phyloP scores from a whole-genome alignment of 2,113 vertebrate species.

The Sturnira hondurensis region DNA sequence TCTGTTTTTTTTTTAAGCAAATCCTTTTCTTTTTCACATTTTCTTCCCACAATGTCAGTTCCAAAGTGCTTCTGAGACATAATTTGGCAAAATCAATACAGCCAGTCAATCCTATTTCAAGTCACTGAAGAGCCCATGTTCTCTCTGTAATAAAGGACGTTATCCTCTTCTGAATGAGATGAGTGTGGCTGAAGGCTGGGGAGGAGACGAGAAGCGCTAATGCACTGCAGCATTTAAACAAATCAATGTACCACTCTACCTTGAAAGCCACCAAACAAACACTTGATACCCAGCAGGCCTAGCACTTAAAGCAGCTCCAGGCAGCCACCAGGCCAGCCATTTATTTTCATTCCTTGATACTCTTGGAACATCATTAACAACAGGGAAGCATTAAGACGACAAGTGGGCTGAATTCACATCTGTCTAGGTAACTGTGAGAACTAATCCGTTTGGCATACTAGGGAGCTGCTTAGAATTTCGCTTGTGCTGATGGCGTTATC shows the following conservation, averaged over 20 bases:
- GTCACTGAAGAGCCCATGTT: constrained; percentile 61
- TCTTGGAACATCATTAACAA: constrained; percentile 74
- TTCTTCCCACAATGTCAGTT: neutral
- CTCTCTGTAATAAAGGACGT: constrained; percentile 51
- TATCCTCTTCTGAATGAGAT: constrained; percentile 60
- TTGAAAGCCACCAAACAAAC: constrained; percentile 58
- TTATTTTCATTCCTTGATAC: constrained; percentile 74
- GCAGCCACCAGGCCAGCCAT: constrained; percentile 53
- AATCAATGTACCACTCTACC: constrained; percentile 66
- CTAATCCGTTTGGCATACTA: constrained; percentile 65
- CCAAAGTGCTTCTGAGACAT: constrained; percentile 46
- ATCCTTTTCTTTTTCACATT: neutral
- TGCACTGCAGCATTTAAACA: constrained; percentile 68
- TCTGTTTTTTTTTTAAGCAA: accelerated
- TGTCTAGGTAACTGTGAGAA: constrained; percentile 60
- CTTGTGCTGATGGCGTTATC: constrained; percentile 40
- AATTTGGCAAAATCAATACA: constrained; percentile 62
- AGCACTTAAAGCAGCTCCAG: constrained; percentile 59
- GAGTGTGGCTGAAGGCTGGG: constrained; percentile 52
- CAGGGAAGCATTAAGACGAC: constrained; percentile 71
- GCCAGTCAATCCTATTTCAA: constrained; percentile 65
- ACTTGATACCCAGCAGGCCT: constrained; percentile 64
- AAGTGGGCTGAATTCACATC: constrained; percentile 75
- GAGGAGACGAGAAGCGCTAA: constrained; percentile 69
- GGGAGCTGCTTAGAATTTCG: constrained; percentile 67